phyloP scores from a whole-genome alignment of 2,113 vertebrate species.

The Silurus asotus region DNA sequence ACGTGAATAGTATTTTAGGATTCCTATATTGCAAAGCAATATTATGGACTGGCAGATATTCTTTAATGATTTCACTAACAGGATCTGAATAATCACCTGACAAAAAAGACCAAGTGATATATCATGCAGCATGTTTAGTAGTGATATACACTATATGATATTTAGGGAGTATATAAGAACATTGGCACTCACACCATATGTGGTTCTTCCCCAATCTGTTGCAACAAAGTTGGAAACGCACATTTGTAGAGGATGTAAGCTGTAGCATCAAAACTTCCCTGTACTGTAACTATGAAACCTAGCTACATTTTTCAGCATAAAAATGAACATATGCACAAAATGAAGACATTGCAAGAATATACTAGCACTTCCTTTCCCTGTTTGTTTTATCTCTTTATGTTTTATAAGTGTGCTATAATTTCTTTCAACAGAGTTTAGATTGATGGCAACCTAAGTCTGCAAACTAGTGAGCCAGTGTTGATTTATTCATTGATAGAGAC shows the following conservation, averaged over 20 bases:
- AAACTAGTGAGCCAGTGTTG: too few relatives aligned
- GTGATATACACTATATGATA: neutral
- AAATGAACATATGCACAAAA: neutral
- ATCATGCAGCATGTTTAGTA: too few relatives aligned
- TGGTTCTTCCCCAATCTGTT: neutral
- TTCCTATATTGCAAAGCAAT: neutral
- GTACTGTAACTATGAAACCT: neutral
- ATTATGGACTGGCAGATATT: neutral
- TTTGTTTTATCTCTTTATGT: too few relatives aligned
- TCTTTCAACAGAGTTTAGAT: too few relatives aligned
- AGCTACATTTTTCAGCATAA: neutral
- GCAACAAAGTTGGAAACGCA: neutral
- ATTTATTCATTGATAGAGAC: too few relatives aligned
- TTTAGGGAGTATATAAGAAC: neutral
- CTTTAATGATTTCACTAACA: neutral
- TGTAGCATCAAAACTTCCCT: neutral
- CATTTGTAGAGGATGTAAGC: neutral
- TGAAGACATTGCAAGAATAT: neutral
- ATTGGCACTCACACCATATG: neutral
- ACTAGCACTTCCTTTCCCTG: too few relatives aligned
- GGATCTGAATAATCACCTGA: neutral
- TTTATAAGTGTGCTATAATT: too few relatives aligned
- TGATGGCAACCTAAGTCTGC: too few relatives aligned
- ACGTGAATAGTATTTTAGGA: neutral
- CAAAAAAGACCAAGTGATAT: neutral